These are phyloP conservation scores for Dromococcyx pavoninus DNA, from an alignment of 2,797 vertebrate species.

Conservation along the genomic window DNA sequence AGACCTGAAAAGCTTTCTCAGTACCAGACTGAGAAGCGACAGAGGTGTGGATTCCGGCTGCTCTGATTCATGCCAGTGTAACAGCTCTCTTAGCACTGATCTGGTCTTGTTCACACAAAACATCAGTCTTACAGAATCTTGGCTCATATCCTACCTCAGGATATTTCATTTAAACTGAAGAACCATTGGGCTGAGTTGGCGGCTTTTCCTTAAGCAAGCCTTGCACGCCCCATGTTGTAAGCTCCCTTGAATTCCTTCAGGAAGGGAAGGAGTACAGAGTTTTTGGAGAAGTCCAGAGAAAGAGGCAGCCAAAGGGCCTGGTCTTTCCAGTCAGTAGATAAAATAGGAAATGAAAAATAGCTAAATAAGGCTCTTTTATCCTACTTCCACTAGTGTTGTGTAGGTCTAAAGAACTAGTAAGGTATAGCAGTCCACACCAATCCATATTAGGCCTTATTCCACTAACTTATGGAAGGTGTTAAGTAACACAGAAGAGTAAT, in stretches of 20 bases:
- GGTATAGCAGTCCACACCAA: background rate
- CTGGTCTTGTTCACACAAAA: background rate
- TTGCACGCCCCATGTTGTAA: background rate
- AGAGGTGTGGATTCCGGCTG: background rate
- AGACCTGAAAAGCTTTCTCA: slow-evolving; percentile 72
- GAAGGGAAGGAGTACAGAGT: background rate
- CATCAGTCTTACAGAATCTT: background rate
- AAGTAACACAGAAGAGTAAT: background rate
- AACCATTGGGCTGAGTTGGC: background rate
- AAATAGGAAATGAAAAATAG: background rate
- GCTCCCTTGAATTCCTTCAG: background rate
- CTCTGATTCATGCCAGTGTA: slow-evolving; percentile 51
- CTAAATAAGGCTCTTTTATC: background rate
- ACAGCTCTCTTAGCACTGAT: background rate
- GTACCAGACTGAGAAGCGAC: background rate
- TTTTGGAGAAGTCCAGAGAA: background rate
- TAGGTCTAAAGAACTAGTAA: background rate
- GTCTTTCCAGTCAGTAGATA: background rate
- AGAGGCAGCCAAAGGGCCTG: background rate
- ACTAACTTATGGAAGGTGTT: background rate
- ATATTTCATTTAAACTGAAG: background rate
- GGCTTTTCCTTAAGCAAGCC: background rate
- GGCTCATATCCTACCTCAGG: background rate
- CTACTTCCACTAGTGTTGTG: background rate
- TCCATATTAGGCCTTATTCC: background rate